A percentile compares a stretch with the other conserved stretches of the same genome.
Conservation (phyloP, 2,797 vertebrate genomes). For the Acanthiza pusilla region DNA sequence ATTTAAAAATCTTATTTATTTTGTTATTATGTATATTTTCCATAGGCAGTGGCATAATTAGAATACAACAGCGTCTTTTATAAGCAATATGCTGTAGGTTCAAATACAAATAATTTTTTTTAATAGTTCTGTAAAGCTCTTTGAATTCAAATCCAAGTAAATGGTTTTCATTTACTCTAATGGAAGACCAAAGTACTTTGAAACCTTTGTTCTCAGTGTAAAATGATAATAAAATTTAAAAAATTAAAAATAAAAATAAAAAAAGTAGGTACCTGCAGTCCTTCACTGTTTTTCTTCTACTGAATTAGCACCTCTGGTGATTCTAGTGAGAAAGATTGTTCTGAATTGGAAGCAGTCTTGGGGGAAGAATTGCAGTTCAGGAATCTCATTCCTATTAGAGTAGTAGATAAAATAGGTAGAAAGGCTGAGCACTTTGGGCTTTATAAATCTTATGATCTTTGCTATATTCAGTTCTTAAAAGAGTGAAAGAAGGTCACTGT, state of each 20-base stretch:
- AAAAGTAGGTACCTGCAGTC: background rate
- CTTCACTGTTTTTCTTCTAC: background rate
- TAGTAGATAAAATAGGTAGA: background rate
- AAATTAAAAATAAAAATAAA: too few species aligned
- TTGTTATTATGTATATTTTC: background rate
- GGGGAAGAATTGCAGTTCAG: background rate
- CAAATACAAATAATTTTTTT: background rate
- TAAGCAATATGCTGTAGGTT: background rate
- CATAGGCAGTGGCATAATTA: background rate
- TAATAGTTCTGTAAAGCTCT: background rate
- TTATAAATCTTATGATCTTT: background rate
- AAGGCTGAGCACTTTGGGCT: background rate
- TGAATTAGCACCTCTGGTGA: background rate
- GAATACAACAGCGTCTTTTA: background rate
- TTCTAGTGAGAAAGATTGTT: background rate
- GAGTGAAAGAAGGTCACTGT: background rate
- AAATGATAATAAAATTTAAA: background rate
- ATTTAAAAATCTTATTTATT: conserved; percentile 32
- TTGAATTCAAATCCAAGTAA: background rate
- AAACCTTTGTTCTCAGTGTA: background rate
- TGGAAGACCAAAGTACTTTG: background rate
- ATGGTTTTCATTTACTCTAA: background rate
- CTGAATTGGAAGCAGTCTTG: background rate
- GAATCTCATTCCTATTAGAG: background rate
- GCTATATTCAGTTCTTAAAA: background rate